Conservation (phyloP, 1,140 invertebrate species). For the Anagrus nilaparvatae region DNA sequence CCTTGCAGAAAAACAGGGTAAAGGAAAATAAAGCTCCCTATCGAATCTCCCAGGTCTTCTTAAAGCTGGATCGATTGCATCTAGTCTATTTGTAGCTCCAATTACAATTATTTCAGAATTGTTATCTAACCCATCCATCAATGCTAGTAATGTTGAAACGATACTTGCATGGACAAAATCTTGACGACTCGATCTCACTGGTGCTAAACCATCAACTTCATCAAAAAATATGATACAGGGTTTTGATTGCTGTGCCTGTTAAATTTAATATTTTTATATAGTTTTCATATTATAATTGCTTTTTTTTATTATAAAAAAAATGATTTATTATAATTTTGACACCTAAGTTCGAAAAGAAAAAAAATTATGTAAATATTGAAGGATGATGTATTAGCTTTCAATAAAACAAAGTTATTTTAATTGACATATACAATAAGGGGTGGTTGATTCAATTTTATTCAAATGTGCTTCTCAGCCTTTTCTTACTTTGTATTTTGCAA, state of each 20-base stretch:
- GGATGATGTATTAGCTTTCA: too few species aligned
- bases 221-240: constrained; percentile 70
- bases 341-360: too few species aligned
- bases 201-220: constrained; percentile 65
- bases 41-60: constrained; percentile 62
- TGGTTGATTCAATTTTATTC: too few species aligned
- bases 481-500: too few species aligned
- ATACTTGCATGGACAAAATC: constrained; percentile 56
- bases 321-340: too few species aligned
- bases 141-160: constrained; percentile 52
- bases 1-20: constrained; percentile 35
- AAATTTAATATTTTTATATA: too few species aligned
- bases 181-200: constrained; percentile 48
- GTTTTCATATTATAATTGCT: too few species aligned
- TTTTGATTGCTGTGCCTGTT: constrained; percentile 54
- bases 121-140: constrained; percentile 63
- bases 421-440: too few species aligned
- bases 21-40: constrained; percentile 38
- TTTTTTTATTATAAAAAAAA: too few species aligned
- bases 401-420: too few species aligned
- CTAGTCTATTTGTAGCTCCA: constrained; percentile 63
- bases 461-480: too few species aligned
- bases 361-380: too few species aligned
- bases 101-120: constrained; percentile 59
- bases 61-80: constrained; percentile 63